These are phyloP conservation scores for Lymantria dispar DNA, from an alignment of 2,888 invertebrate genomes.

Conservation along the genomic window DNA sequence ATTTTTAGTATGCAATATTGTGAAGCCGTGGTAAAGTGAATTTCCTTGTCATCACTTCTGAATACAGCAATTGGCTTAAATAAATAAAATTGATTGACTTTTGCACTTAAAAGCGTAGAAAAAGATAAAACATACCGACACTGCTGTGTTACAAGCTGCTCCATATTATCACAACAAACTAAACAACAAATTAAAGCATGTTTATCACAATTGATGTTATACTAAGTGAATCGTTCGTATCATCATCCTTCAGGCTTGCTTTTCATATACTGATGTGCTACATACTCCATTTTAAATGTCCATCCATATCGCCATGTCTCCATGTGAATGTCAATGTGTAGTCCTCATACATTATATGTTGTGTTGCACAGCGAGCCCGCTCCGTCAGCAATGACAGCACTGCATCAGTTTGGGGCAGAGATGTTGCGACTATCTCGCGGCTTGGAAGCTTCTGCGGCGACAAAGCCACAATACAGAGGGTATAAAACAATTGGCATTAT, in stretches of 20 bases:
- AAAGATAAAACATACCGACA: no score
- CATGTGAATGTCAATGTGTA: conserved; percentile 53
- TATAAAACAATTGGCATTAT: conserved; percentile 68
- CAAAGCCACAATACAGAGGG: conserved; percentile 75
- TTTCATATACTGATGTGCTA: conserved; percentile 16
- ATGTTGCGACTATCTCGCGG: conserved; percentile 92
- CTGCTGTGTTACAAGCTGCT: no score
- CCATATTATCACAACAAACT: no score
- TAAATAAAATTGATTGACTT: no score
- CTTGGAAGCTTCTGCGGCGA: conserved; percentile 86
- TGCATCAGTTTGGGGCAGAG: conserved; percentile 93
- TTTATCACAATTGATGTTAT: conserved; percentile 7
- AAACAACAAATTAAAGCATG: no score
- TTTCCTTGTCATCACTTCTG: no score
- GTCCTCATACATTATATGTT: conserved; percentile 65
- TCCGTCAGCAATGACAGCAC: conserved; percentile 91
- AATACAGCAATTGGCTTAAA: no score
- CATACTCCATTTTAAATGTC: conserved; percentile 18
- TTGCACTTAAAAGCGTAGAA: no score
- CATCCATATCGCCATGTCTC: conserved; percentile 16
- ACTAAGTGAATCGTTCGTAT: conserved; percentile 7
- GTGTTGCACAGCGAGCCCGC: conserved; percentile 86
- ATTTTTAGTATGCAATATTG: no score
- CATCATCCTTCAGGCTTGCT: conserved; percentile 19
- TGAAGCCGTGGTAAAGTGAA: no score